Base-by-base conservation (phyloP, 2,888 invertebrate species). In the Acrobasis repandana region DNA sequence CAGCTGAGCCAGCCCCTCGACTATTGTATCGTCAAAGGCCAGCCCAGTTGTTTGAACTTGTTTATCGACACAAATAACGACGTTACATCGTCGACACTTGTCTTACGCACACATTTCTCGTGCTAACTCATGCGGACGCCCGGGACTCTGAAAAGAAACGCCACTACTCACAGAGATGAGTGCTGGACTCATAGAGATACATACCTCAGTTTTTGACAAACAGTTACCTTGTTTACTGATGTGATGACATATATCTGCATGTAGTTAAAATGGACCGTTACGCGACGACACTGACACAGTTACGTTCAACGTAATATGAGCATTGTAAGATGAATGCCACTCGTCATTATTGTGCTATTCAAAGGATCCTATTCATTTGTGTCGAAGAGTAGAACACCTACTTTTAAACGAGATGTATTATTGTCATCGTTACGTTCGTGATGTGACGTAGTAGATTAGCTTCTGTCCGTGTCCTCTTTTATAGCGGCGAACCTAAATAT, bases 241-340 rank as follows among this genome's bases (percentile, higher is more conserved):
- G 20, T 20, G 49, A 11, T 50, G 50, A 50, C 50, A 50, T 28
- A 14, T 50, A 28, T 50, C 50, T 28, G 50, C 11, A 50, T 28
- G 28, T n/a, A 28, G 50, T 50, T 50, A 50, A 49, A 28, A 28
- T 50, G n/a, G 28, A 28, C 50, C 28, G 50, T 14, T 50, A 50
- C 50, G 20, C 18, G 14, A 14, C 49, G 49, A 28, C 50, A 50
- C 20, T 50, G 50, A 36, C 54, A 38, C 54, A 38, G 54, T 54
- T 38, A 18, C 34, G 34, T 38, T 54, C 11, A 36, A 38, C 52
- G 36, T 54, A 11, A 15, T 15, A 18, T 9, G 16, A n/a, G 6
- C 33, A 38, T 38, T 38, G 54, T 38, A 8, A 9, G 54, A 54
- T 18, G 54, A 36, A 18, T 54, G 34, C 54, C 54, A 18, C 18